phyloP scores from a whole-genome alignment of 2,888 invertebrate species.

The Temnothorax rugatulus region DNA sequence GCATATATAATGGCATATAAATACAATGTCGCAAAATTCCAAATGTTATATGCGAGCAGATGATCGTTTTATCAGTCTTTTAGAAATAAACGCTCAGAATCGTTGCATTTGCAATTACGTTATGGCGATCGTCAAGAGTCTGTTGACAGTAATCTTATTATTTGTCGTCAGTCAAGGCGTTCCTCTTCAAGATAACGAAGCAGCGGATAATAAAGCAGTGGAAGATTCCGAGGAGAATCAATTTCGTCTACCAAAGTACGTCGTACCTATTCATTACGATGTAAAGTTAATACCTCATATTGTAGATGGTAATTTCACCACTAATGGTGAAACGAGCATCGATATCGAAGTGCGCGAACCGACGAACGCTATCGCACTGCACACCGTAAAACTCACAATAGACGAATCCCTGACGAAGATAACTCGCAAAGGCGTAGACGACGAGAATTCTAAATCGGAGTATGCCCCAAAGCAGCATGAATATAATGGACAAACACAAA shows the following conservation, averaged over 20 bases:
- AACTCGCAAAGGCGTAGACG: not conserved
- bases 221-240: not conserved
- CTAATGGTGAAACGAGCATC: slow-evolving; percentile 68
- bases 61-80: not conserved
- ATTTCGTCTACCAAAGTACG: slow-evolving; percentile 87
- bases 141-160: not conserved
- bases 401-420: slow-evolving; percentile 56
- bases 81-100: not conserved
- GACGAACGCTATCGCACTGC: slow-evolving; percentile 51
- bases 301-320: slow-evolving; percentile 75
- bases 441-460: not conserved
- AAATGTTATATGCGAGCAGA: not conserved
- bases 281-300: slow-evolving; percentile 87
- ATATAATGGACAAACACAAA: slow-evolving; percentile 50
- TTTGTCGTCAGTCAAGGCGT: not conserved
- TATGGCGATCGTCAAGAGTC: not conserved
- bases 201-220: not conserved
- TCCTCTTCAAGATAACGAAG: not conserved
- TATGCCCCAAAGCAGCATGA: slow-evolving; percentile 43
- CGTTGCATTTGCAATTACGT: not conserved
- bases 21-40: too few species aligned
- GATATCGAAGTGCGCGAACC: slow-evolving; percentile 60
- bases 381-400: slow-evolving; percentile 39
- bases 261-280: slow-evolving; percentile 87
- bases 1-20: not conserved